Conservation (phyloP, 2,888 invertebrate genomes). For the Caenorhabditis imperialis region DNA sequence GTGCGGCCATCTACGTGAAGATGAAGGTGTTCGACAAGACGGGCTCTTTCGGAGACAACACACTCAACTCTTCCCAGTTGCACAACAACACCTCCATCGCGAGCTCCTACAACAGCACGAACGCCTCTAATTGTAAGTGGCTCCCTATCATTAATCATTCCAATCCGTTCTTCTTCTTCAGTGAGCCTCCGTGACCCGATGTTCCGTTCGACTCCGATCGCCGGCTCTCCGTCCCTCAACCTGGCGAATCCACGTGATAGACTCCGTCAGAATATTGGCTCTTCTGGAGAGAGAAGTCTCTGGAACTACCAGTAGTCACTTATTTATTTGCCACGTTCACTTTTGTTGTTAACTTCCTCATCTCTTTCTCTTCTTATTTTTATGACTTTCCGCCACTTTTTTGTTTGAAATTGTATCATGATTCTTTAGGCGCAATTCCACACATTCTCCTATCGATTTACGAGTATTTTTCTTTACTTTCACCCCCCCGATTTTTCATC, state of each 20-base stretch:
- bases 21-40: slow-evolving; percentile 34
- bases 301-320: slow-evolving; percentile 48
- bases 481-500: slow-evolving; percentile 9
- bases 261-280: slow-evolving; percentile 40
- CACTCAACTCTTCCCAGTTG: slow-evolving; percentile 15
- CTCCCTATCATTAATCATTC: no score
- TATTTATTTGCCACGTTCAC: no score
- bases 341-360: no score
- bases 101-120: slow-evolving; percentile 38
- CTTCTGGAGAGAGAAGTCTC: slow-evolving; percentile 37
- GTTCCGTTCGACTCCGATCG: slow-evolving; percentile 53
- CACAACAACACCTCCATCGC: slow-evolving; percentile 51
- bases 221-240: slow-evolving; percentile 38
- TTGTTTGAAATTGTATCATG: slow-evolving; percentile 24
- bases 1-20: slow-evolving; percentile 34
- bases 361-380: not conserved
- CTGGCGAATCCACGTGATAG: slow-evolving; percentile 32
- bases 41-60: slow-evolving; percentile 40
- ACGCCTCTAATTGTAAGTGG: slow-evolving; percentile 9
- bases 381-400: slow-evolving; percentile 6
- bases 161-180: slow-evolving; percentile 3
- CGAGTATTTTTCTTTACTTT: slow-evolving; percentile 14
- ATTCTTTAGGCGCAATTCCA: not conserved
- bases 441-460: slow-evolving; percentile 3
- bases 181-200: slow-evolving; percentile 43